A percentile compares a stretch with the other conserved stretches of the same genome.
phyloP scores from a whole-genome alignment of 2,797 vertebrate genomes.

The Gorsachius magnificus region DNA sequence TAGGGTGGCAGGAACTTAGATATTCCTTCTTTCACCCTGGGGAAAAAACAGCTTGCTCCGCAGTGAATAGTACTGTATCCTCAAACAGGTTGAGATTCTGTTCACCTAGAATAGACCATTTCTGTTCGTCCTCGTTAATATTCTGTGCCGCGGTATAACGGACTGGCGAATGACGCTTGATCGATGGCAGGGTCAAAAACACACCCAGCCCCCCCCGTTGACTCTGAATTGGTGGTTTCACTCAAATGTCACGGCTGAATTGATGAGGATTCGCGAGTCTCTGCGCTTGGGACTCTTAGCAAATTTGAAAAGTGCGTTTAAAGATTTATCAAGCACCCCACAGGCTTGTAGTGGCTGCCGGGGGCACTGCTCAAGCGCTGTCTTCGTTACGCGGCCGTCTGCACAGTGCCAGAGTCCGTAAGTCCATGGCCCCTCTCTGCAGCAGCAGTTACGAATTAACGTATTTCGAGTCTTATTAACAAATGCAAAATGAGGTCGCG shows the following conservation, averaged over 20 bases:
- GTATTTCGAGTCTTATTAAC: not conserved
- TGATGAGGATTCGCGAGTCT: fast-evolving
- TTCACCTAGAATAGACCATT: not conserved
- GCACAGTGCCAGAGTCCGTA: fast-evolving
- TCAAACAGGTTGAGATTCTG: not conserved
- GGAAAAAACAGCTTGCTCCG: not conserved
- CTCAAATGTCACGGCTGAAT: fast-evolving
- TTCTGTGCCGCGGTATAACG: not conserved
- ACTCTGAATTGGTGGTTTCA: fast-evolving
- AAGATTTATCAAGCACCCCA: fast-evolving
- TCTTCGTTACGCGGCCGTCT: fast-evolving
- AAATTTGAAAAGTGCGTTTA: fast-evolving
- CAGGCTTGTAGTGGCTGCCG: fast-evolving
- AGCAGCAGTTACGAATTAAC: not conserved
- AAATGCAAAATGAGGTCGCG: fast-evolving
- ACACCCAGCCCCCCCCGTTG: fast-evolving
- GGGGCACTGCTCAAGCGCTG: fast-evolving
- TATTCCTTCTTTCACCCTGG: not conserved
- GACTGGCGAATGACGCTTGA: not conserved
- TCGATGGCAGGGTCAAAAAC: not conserved
- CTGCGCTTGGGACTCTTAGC: not conserved
- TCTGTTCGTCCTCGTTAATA: not conserved
- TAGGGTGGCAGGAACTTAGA: not conserved
- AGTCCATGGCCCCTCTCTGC: not conserved
- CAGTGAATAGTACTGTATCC: not conserved